Conservation (phyloP, 2,113 vertebrate genomes). For the Carlito syrichta region DNA sequence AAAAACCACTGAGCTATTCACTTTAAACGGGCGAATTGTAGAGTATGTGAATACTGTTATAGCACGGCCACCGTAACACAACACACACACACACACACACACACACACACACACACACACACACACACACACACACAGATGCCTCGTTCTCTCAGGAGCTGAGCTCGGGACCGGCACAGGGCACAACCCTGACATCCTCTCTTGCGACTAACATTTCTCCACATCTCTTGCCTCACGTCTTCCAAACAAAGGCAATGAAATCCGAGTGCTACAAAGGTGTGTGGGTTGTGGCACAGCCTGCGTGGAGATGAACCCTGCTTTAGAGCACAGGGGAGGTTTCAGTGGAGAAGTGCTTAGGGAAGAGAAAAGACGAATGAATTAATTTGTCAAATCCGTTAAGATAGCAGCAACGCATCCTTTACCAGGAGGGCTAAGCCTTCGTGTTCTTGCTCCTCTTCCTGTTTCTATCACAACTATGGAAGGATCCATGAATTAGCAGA, state of each 20-base stretch:
- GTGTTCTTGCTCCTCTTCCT: not conserved
- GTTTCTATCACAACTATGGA: not conserved
- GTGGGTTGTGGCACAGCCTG: not conserved
- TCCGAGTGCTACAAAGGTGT: too few relatives aligned
- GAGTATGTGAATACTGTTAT: not conserved
- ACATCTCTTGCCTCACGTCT: not conserved
- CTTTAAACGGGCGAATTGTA: not conserved
- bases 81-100: not conserved
- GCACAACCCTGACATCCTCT: not conserved
- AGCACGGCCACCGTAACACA: not conserved
- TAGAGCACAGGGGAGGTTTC: not conserved
- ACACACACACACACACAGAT: not conserved
- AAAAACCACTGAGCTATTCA: not conserved
- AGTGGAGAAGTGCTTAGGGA: not conserved
- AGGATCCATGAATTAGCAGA: not conserved
- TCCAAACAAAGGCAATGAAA: not conserved
- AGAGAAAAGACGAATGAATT: not conserved
- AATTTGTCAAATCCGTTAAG: not conserved
- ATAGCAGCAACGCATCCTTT: not conserved
- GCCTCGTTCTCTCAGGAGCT: not conserved
- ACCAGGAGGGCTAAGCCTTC: not conserved
- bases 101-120: not conserved
- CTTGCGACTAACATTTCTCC: not conserved
- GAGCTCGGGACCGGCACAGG: not conserved
- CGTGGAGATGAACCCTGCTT: not conserved